Base-by-base conservation (phyloP, 2,888 invertebrate species). In the Hoplodrina ambigua region DNA sequence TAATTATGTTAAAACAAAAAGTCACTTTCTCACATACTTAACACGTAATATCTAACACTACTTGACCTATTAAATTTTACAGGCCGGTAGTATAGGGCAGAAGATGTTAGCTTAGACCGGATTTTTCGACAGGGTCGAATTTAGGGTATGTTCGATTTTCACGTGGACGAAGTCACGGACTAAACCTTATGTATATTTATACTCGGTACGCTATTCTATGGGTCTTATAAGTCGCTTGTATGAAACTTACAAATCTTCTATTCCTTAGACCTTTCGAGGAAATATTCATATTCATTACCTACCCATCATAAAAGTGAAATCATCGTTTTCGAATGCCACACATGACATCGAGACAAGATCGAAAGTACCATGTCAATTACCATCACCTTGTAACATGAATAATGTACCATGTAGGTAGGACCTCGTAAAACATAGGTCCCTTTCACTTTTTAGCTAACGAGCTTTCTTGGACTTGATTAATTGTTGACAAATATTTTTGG, bases 331-430 rank as follows among this genome's bases (percentile, higher is more conserved):
- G 41, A 80, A 84, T 84, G 84, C 84, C 30, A 58, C 46, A 68
- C 79, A 77, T 55, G 59, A 60, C 72, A 54, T 66, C 49, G 57
- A 46, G 70, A 68, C 57, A 70, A 78, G 75, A 84, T 81, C 67
- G 80, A 80, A 82, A 82, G 72, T 80, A 74, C 75, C 62, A 61
- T 74, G 77, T 63, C 83, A 80, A 77, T 83, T 83, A 75, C 78
- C 76, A 75, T 72, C 20, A 59, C 30, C 50, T 65, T 65, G 75
- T 61, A 63, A 63, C 64, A 70, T 84, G 85, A 84, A 84, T 84
- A 84, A 80, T 73, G 72, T 74, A 74, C 76, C 49, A 72, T 69
- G 72, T 67, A 53, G 37, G 59, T 57, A 62, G 62, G 62, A 46
- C 64, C 19, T 62, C 62, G 52, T 75, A 57, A 75, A 70, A 50